Conservation (phyloP, 1,140 invertebrate genomes). For the Pteromalus puparum region DNA sequence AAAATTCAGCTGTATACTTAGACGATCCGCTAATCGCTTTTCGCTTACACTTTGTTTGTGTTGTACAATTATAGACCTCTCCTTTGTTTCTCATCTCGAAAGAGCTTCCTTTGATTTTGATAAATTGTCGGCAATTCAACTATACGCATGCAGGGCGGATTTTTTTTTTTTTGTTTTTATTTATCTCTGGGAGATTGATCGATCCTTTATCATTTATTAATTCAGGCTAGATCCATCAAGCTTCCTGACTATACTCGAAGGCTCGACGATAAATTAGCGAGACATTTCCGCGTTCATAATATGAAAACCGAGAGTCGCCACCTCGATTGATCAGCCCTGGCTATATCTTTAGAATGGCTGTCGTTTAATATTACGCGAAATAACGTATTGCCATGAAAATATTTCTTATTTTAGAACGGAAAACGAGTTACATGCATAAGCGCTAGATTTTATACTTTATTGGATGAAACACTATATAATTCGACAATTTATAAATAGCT, state of each 20-base stretch:
- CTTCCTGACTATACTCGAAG: background rate
- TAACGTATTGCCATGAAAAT: background rate
- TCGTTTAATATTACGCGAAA: background rate
- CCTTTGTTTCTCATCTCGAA: too few species aligned
- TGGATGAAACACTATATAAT: too few species aligned
- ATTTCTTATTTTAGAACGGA: too few species aligned
- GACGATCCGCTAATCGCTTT: too few species aligned
- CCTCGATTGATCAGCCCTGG: background rate
- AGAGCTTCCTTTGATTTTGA: background rate
- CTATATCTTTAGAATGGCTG: background rate
- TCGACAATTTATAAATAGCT: too few species aligned
- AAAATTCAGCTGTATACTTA: too few species aligned
- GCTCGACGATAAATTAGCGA: background rate
- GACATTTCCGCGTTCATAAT: background rate
- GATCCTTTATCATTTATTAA: background rate
- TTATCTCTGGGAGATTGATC: background rate
- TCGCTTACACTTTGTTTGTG: too few species aligned
- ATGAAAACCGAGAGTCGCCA: background rate
- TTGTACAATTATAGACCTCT: background rate
- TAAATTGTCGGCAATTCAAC: background rate
- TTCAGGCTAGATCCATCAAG: background rate
- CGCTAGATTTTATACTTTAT: too few species aligned
- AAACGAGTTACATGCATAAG: too few species aligned
- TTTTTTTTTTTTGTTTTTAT: background rate
- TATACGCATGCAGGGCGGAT: background rate